Evolutionary conservation across 1,140 invertebrate species (phyloP).

Genomic region (Drosophila suzukii): DNA sequence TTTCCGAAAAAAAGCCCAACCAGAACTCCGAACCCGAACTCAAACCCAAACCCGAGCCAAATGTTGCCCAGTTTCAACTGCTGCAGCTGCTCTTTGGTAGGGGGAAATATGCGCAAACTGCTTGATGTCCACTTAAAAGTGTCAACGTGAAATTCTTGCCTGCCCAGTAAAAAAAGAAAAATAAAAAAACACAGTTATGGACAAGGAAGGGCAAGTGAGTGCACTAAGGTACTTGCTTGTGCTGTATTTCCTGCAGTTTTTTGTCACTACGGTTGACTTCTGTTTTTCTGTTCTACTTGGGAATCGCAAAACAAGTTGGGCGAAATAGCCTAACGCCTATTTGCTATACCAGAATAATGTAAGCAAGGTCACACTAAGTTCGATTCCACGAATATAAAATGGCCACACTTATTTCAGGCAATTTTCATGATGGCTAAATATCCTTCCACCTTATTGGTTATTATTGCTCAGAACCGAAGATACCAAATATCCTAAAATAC

Average conservation of each 20-base stretch:
- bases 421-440: too few relatives aligned
- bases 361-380: too few relatives aligned
- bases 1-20: slow-evolving; percentile 62
- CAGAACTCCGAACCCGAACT: slow-evolving; percentile 18
- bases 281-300: slow-evolving; percentile 40
- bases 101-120: slow-evolving; percentile 78
- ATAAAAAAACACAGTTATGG: slow-evolving; percentile 7
- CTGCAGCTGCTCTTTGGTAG: slow-evolving; percentile 47
- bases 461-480: too few relatives aligned
- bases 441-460: too few relatives aligned
- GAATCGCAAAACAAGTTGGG: neutral
- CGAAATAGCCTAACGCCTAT: neutral
- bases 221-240: slow-evolving; percentile 26
- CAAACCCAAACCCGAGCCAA: slow-evolving; percentile 15
- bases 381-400: too few relatives aligned
- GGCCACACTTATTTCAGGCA: too few relatives aligned
- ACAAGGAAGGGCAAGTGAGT: slow-evolving; percentile 3
- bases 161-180: slow-evolving; percentile 47
- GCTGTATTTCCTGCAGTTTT: slow-evolving; percentile 27
- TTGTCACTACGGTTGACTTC: slow-evolving; percentile 47
- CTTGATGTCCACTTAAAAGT: slow-evolving; percentile 83
- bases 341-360: neutral
- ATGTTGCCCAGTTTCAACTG: slow-evolving; percentile 31
- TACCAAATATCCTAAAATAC: too few relatives aligned
- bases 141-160: slow-evolving; percentile 81